Evolutionary conservation across 2,888 invertebrate species (phyloP).

Genomic region (Plemyria rubiginata): DNA sequence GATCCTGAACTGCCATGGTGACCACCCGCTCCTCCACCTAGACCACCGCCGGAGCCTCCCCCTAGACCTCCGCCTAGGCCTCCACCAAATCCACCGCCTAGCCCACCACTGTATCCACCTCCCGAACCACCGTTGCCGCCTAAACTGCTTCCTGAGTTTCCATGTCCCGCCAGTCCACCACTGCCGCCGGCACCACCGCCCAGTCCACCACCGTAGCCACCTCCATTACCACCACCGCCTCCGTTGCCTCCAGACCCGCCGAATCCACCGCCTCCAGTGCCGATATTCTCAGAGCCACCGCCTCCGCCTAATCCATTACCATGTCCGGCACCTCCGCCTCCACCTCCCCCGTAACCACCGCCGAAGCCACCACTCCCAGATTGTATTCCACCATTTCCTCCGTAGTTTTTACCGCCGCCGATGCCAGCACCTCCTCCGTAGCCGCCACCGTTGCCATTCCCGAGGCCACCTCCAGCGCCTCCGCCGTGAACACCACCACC

Average conservation of each 20-base stretch:
- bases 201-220: constrained; percentile 8
- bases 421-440: constrained; percentile 15
- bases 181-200: constrained; percentile 34
- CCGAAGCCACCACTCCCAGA: constrained; percentile 43
- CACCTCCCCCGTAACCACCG: constrained; percentile 27
- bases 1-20: constrained; percentile 1
- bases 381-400: constrained; percentile 8
- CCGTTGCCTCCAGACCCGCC: constrained; percentile 17
- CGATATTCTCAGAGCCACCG: constrained; percentile 1
- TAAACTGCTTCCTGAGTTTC: constrained; percentile 27
- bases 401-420: constrained; percentile 5
- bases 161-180: constrained; percentile 19
- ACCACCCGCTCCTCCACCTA: constrained; percentile 39
- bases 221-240: constrained; percentile 23
- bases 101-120: constrained; percentile 43
- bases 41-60: constrained; percentile 38
- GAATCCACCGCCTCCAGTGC: constrained; percentile 21
- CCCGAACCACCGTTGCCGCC: constrained; percentile 29
- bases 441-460: constrained; percentile 15
- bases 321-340: constrained; percentile 19
- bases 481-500: constrained; percentile 14
- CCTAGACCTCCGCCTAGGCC: constrained; percentile 44
- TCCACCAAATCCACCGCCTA: constrained; percentile 42
- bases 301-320: constrained; percentile 16
- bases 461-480: constrained; percentile 10